Evolutionary conservation across 2,797 vertebrate genomes (phyloP), one percentile per base, ranked within the genome.

Genomic region (Myoxocephalus aenaeus): DNA sequence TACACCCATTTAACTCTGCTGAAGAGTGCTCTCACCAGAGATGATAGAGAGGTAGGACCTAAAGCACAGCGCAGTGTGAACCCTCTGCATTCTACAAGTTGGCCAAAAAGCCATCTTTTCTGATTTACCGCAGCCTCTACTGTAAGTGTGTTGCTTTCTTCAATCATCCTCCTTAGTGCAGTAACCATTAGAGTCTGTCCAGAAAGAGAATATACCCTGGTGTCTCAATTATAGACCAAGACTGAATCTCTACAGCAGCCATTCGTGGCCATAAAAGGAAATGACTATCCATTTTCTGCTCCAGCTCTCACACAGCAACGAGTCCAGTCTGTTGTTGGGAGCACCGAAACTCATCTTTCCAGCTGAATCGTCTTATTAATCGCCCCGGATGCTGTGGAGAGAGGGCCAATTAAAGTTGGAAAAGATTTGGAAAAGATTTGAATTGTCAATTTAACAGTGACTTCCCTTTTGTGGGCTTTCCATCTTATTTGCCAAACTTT

Each of bases 141-240:
- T 92, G 91, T 90, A 90, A 90, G 88, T 90, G 89, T 91, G 82
- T 87, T 83, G 87, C 90, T 93, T 93, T 91, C 92, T 93, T 94
- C 93, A 92, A 93, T 94, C 92, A 93, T 93, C 86, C 89, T 81
- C 85, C 90, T 90, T 94, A 94, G 94, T 94, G 90, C 88, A 93
- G 90, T 87, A 86, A 92, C 93, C 90, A 94, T 94, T 94, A 94
- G 82, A 91, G 87, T 87, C 86, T 85, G 91, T 91, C 90, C 89
- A 90, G 91, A 91, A 92, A 90, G 86, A 89, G 86, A 92, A 91
- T 91, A 92, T 90, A 93, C 93, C 92, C 90, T 87, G 74, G 93
- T 93, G 93, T 94, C 92, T 93, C 93, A 94, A 94, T 94, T 94
- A 94, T 91, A 91, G 90, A 87, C 87, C 78, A 87, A 84, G 87